phyloP scores from a whole-genome alignment of 1,140 invertebrate genomes.

The Aphis gossypii region DNA sequence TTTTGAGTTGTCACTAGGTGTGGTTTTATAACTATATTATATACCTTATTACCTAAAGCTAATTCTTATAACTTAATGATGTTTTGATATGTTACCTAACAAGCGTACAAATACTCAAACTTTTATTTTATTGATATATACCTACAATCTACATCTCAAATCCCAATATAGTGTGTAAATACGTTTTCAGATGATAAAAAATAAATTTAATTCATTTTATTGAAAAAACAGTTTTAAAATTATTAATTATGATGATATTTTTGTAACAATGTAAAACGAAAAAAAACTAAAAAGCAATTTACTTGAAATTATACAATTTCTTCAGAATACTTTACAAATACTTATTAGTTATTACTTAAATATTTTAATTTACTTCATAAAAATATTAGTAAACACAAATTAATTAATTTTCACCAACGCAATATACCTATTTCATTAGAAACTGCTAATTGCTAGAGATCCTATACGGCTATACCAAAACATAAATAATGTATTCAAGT shows the following conservation, averaged over 20 bases:
- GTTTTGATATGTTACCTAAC: background rate
- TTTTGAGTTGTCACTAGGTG: background rate
- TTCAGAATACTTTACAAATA: background rate
- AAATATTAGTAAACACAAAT: background rate
- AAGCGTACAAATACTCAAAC: background rate
- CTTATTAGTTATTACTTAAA: no score
- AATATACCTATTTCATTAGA: no score
- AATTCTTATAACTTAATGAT: background rate
- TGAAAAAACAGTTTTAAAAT: background rate
- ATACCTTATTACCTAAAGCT: no score
- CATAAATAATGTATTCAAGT: no score
- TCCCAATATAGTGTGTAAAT: background rate
- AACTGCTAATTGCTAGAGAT: no score
- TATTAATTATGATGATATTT: background rate
- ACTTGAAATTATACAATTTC: background rate
- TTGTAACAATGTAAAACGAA: background rate
- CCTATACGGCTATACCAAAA: no score
- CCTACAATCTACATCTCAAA: background rate
- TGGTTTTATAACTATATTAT: background rate
- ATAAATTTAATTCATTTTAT: background rate
- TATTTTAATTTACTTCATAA: no score
- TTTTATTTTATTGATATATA: background rate
- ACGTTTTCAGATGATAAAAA: background rate
- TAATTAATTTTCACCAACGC: background rate
- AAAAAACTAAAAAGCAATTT: background rate